Percentiles rank a stretch among this genome's conserved stretches.
Conservation (phyloP, 1,140 invertebrate species). For the Geopemphigus sp. region DNA sequence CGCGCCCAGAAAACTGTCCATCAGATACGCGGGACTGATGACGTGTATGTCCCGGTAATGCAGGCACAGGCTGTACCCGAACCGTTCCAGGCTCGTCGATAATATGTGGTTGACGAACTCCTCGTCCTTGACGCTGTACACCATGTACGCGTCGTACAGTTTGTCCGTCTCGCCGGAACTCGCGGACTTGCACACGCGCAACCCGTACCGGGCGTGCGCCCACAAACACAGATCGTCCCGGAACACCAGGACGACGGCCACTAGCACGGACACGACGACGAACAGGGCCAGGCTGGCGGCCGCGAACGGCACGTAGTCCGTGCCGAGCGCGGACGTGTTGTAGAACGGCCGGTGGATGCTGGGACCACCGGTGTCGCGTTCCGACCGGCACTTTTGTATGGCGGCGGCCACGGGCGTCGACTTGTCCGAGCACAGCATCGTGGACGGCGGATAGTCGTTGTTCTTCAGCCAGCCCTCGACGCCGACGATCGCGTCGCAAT, state of each 20-base stretch:
- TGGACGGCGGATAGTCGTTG: constrained; percentile 62
- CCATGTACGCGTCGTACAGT: constrained; percentile 86
- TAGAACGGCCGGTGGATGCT: constrained; percentile 62
- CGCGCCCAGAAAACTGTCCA: constrained; percentile 85
- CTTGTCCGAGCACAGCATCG: constrained; percentile 61
- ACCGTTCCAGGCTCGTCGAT: constrained; percentile 69
- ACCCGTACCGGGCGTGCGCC: constrained; percentile 77
- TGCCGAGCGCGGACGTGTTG: constrained; percentile 59
- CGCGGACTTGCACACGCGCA: constrained; percentile 78
- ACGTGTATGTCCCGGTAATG: constrained; percentile 82
- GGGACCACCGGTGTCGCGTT: constrained; percentile 64
- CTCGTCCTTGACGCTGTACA: constrained; percentile 88
- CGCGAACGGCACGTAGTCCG: constrained; percentile 69
- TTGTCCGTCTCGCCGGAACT: constrained; percentile 74
- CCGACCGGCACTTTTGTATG: constrained; percentile 62
- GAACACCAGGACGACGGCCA: constrained; percentile 70
- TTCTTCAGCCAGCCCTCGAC: constrained; percentile 66
- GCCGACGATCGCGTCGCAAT: constrained; percentile 65
- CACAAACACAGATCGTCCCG: constrained; percentile 70
- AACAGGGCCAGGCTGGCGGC: constrained; percentile 74
- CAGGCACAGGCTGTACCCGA: constrained; percentile 63
- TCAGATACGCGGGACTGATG: constrained; percentile 70
- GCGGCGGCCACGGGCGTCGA: constrained; percentile 61
- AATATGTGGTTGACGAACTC: constrained; percentile 82
- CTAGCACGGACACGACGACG: constrained; percentile 71